These are phyloP conservation scores for Sebastes fasciatus DNA, from an alignment of 2,113 vertebrate genomes.

Conservation along the genomic window DNA sequence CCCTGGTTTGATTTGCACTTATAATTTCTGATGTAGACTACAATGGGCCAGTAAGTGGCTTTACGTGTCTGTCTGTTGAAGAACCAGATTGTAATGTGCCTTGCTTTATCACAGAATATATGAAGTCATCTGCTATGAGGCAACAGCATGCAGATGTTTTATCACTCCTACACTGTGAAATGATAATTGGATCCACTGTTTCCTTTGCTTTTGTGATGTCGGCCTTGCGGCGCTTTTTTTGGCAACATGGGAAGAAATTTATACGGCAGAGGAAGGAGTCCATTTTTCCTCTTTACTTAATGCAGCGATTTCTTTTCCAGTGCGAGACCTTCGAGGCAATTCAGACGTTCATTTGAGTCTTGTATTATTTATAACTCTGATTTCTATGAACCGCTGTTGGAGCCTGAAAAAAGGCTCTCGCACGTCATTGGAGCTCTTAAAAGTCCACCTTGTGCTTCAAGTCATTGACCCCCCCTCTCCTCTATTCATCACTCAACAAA, in stretches of 20 bases:
- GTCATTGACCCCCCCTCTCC: slow-evolving; percentile 65
- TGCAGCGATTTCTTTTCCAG: slow-evolving; percentile 39
- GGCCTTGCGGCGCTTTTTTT: slow-evolving; percentile 10
- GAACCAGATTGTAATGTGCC: slow-evolving; percentile 18
- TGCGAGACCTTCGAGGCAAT: slow-evolving; percentile 55
- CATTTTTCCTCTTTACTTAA: slow-evolving; percentile 68
- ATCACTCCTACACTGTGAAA: slow-evolving; percentile 31
- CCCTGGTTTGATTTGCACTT: slow-evolving; percentile 40
- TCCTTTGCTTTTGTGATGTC: slow-evolving; percentile 39
- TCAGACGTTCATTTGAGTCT: slow-evolving; percentile 62
- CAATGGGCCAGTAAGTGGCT: neutral
- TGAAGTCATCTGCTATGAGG: slow-evolving; percentile 24
- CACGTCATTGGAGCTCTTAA: slow-evolving; percentile 46
- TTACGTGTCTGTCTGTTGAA: slow-evolving; percentile 24
- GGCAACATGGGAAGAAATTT: slow-evolving; percentile 37
- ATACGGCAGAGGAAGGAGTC: slow-evolving; percentile 17
- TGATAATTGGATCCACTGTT: slow-evolving; percentile 56
- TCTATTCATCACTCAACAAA: slow-evolving; percentile 67
- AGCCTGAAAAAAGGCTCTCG: slow-evolving; percentile 50
- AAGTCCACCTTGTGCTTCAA: slow-evolving; percentile 65
- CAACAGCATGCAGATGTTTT: slow-evolving; percentile 1
- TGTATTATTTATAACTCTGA: slow-evolving; percentile 75
- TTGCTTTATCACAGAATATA: slow-evolving; percentile 23
- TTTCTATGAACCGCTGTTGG: slow-evolving; percentile 63
- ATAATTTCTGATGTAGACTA: slow-evolving; percentile 16